Conservation (phyloP, 1,140 invertebrate genomes). For the Drosophila arawakana region DNA sequence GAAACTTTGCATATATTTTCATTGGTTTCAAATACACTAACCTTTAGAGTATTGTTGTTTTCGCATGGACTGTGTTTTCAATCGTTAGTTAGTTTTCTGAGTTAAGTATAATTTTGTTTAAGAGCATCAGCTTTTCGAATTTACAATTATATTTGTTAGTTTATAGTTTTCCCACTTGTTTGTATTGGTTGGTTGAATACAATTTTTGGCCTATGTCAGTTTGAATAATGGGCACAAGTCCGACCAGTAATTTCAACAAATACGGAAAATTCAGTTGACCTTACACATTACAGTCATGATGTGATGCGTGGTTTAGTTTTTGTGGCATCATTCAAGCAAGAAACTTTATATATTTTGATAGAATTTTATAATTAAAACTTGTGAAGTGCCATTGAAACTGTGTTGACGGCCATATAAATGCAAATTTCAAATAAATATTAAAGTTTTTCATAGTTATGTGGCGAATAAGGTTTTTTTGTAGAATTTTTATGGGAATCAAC, state of each 20-base stretch:
- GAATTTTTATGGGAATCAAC: background rate
- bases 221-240: conserved; percentile 32
- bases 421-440: conserved; percentile 16
- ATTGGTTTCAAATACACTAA: background rate
- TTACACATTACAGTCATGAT: conserved; percentile 1
- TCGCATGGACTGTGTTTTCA: no score
- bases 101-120: no score
- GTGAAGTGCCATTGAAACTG: background rate
- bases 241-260: conserved; percentile 13
- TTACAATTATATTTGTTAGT: background rate
- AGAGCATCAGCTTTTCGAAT: background rate
- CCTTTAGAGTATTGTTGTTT: background rate
- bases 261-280: conserved; percentile 11
- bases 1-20: conserved; percentile 19
- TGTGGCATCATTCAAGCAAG: conserved; percentile 20
- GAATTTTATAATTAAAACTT: conserved; percentile 32
- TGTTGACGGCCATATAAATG: background rate
- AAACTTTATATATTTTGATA: background rate
- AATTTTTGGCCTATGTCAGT: conserved; percentile 29
- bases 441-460: background rate
- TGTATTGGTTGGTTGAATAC: conserved; percentile 14
- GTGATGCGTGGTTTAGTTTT: conserved; percentile 14
- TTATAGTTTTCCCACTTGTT: conserved; percentile 18
- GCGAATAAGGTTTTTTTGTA: background rate
- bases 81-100: no score